Percentiles rank a stretch among this genome's conserved stretches.
Evolutionary conservation across 2,797 vertebrate genomes (phyloP).

Genomic region (Acanthiza pusilla): DNA sequence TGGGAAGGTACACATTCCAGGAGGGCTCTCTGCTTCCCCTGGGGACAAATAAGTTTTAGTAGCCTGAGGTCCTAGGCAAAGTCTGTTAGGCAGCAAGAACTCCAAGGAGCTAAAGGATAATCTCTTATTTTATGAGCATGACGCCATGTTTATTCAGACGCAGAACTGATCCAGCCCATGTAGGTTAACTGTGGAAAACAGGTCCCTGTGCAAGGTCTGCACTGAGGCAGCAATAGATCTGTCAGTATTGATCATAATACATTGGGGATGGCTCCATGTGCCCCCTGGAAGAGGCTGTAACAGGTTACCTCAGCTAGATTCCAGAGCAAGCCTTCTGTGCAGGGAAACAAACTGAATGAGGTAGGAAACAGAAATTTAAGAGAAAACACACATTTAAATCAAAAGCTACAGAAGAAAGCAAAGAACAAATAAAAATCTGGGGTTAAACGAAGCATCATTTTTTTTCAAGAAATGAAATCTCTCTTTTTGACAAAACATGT

Average conservation of each 20-base stretch:
- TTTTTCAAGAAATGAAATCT: not conserved
- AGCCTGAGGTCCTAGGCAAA: not conserved
- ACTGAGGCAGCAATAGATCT: not conserved
- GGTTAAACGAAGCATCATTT: not conserved
- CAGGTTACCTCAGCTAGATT: not conserved
- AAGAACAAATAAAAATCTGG: not conserved
- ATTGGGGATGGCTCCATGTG: not conserved
- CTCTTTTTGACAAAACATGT: not conserved
- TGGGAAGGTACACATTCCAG: not conserved
- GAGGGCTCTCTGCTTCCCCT: not conserved
- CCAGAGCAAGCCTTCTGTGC: not conserved
- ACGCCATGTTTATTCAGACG: not conserved
- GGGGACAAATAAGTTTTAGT: accelerated
- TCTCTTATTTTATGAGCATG: not conserved
- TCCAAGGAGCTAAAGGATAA: not conserved
- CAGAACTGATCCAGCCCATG: not conserved
- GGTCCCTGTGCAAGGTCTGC: not conserved
- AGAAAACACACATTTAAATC: not conserved
- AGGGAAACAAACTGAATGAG: not conserved
- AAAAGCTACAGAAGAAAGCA: not conserved
- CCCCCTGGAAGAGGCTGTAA: not conserved
- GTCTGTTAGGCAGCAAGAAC: not conserved
- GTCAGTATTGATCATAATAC: not conserved
- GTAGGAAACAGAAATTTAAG: not conserved
- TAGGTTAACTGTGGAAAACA: not conserved